Evolutionary conservation across 2,888 invertebrate genomes (phyloP), one percentile per base, ranked within the genome.

Genomic region (Torymus auratus): DNA sequence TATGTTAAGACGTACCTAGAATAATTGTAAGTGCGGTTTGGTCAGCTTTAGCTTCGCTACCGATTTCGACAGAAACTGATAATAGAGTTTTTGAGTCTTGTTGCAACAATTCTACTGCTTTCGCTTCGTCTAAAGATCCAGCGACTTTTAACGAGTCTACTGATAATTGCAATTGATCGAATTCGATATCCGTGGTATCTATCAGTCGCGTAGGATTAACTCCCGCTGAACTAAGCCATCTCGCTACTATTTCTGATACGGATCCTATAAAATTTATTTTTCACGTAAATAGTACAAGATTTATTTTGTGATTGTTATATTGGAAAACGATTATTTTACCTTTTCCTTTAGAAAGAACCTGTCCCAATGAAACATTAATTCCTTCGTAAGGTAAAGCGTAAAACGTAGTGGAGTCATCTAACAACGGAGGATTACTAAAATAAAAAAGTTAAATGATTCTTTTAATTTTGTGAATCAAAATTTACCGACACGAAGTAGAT

Each of bases 231-330:
- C 95, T 94, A 23, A 98, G 92, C 97, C 98, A 98, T 88, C 95
- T 95, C 0, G 97, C 96, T 62, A 97, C 95, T 73, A 97, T 91
- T 90, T 98, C 98, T 0, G 97, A 96, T 11, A 98, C 94, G n/a
- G 96, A 96, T 55, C 98, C 97, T 92, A 93, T 67, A 69, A 82
- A 15, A 56, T 78, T 52, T 56, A 28, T 55, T 11, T 17, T 15
- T 23, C 13, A 52, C 28, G 70, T 23, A 61, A 60, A 52, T 74
- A 68, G 12, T 53, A 23, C 10, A 65, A n/a, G 55, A 79, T 74
- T 65, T n/a, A 58, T 23, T 65, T 65, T 50, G 3, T 15, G 10
- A 56, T 71, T 50, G 7, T 72, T 28, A 20, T 17, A 60, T 56
- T 41, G 14, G 15, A 64, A 68, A 15, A 20, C 71, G 41, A 55